Evolutionary conservation across 2,888 invertebrate genomes (phyloP), one percentile per base, ranked within the genome.

Genomic region (Mechanitis messenoides): DNA sequence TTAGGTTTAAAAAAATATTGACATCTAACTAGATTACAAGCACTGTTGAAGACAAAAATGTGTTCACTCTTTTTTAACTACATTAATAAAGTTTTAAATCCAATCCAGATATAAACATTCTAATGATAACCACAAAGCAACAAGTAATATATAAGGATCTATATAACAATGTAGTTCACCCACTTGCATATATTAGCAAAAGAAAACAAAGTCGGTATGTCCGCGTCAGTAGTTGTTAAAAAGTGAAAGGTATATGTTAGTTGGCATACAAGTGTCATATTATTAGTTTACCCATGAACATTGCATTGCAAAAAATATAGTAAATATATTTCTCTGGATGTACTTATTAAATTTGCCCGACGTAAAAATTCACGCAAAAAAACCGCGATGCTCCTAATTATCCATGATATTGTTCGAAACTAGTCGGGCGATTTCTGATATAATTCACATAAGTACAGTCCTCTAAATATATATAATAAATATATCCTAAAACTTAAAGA

Each of bases 161-260:
- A 50, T 31, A 11, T 28, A 50, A 50, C 50, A 50, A 31, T 50
- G 50, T 50, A 50, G 50, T 50, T 50, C 50, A 50, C 50, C 56
- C 60, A 60, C 56, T 56, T 60, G 33, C 60, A 55, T 55, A 56
- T 45, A 56, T 56, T 33, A 33, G 56, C 53, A 53, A 55, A 50
- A 56, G 56, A 60, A 55, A 56, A 60, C 56, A 56, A 55, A 45
- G 50, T 46, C 45, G 33, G 56, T 45, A 28, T 50, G 33, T 55
- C 38, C 31, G n/a, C 3, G 3, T 33, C 55, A 5, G 46, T 33
- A 45, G 61, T 33, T 42, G 58, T 58, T 54, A 63, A 67, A 45
- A 56, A 61, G 67, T 55, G 67, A 67, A 65, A 67, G 67, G 63
- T 67, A 60, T 64, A 61, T 47, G 63, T 56, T 35, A 50, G 56